phyloP scores from a whole-genome alignment of 2,888 invertebrate species.

The Lithophane socia region DNA sequence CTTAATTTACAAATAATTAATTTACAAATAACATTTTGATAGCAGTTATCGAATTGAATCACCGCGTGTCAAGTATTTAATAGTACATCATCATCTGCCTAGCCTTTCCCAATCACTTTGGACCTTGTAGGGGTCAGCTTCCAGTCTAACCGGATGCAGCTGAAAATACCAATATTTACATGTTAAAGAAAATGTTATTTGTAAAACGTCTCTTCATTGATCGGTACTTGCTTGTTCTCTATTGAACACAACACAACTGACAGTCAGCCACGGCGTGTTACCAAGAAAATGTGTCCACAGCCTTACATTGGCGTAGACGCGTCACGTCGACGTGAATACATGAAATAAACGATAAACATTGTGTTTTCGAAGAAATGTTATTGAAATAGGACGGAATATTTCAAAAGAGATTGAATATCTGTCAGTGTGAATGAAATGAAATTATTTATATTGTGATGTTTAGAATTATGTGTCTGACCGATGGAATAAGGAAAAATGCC shows the following conservation, averaged over 20 bases:
- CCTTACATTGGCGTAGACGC: slow-evolving; percentile 29
- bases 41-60: too few species aligned
- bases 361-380: slow-evolving; percentile 42
- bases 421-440: slow-evolving; percentile 24
- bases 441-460: slow-evolving; percentile 8
- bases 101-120: too few species aligned
- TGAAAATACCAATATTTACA: too few species aligned
- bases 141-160: too few species aligned
- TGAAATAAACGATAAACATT: slow-evolving; percentile 52
- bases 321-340: slow-evolving; percentile 53
- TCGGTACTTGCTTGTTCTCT: neutral
- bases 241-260: slow-evolving; percentile 17
- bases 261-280: neutral
- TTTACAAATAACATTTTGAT: neutral
- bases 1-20: too few species aligned
- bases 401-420: slow-evolving; percentile 55
- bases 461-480: too few species aligned
- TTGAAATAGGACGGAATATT: slow-evolving; percentile 40
- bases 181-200: neutral
- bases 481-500: too few species aligned
- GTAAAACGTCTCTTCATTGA: neutral
- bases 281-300: slow-evolving; percentile 23
- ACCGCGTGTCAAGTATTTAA: neutral
- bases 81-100: too few species aligned
- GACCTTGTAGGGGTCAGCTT: too few species aligned